These are phyloP conservation scores for Anoncus sp. DNA, from an alignment of 2,888 invertebrate species.

Conservation along the genomic window DNA sequence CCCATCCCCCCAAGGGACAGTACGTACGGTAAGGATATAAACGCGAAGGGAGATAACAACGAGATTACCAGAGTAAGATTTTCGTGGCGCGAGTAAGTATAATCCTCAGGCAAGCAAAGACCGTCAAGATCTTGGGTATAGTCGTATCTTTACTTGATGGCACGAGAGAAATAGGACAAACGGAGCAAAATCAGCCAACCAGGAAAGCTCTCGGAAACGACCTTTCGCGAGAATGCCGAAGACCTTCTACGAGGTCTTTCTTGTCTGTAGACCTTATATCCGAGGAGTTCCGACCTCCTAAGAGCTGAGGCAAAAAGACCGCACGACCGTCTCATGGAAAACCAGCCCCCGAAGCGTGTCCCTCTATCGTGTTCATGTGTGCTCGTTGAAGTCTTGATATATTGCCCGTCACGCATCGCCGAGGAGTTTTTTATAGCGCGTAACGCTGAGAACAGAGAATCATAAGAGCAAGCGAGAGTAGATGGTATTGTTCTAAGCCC, in stretches of 20 bases:
- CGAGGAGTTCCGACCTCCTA: neutral
- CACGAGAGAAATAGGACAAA: neutral
- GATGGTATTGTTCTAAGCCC: constrained; percentile 33
- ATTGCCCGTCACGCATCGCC: constrained; percentile 21
- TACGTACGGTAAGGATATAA: constrained; percentile 26
- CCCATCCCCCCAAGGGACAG: constrained; percentile 15
- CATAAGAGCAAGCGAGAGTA: neutral
- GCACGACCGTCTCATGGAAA: neutral
- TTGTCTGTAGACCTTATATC: neutral
- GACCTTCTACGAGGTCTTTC: constrained; percentile 14
- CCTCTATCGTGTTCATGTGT: constrained; percentile 1
- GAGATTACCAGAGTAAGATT: constrained; percentile 54
- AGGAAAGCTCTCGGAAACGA: constrained; percentile 21
- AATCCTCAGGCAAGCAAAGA: constrained; percentile 40
- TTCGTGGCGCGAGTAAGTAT: constrained; percentile 28
- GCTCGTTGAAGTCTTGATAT: constrained; percentile 1
- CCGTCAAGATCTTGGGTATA: constrained; percentile 11
- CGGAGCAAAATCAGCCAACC: constrained; percentile 5
- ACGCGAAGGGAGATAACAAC: constrained; percentile 48
- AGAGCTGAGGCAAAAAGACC: constrained; percentile 7
- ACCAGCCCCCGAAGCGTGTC: constrained; percentile 6
- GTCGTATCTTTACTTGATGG: constrained; percentile 4
- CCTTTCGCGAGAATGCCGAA: constrained; percentile 7
- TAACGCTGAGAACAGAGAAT: constrained; percentile 27
- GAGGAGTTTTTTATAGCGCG: constrained; percentile 18